Evolutionary conservation across 2,888 invertebrate genomes (phyloP), one percentile per base, ranked within the genome.

Genomic region (Ormia ochracea): DNA sequence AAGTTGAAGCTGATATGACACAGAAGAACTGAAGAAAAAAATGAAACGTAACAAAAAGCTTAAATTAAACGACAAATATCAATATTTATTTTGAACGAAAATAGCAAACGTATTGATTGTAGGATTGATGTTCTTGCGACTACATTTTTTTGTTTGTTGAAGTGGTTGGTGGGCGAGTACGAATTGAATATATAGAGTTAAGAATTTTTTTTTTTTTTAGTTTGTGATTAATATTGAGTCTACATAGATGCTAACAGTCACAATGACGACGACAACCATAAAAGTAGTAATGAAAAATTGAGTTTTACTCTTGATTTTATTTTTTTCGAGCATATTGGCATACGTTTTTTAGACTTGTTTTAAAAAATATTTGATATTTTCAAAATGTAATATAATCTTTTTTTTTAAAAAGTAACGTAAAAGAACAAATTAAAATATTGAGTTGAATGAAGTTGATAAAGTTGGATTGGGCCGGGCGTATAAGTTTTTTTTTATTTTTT

Each of bases 251-350:
- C 83, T 85, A 85, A 84, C 85, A 85, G 83, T 84, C 85, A 85
- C 84, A 84, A 82, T 84, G 85, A 84, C 83, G 85, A 84, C 81
- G 80, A 76, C 80, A 80, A 76, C 76, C 76, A 76, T 80, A 85
- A 85, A 85, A 85, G 85, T 84, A 85, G 85, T 85, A 85, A 85
- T 85, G 85, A 85, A 85, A 85, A 85, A 85, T 83, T 82, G 78
- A 79, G 76, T 82, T 78, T 78, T 74, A 73, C 63, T 74, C 68
- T 56, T 59, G 50, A 75, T 59, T 43, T 31, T 74, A 66, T 43
- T 14, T n/a, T 58, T 66, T 69, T 50, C 61, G 54, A 61, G 38
- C 63, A 50, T 54, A 58, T 59, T 66, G 45, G 48, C 21, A 76
- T 48, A 74, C 58, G 80, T 69, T 76, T 70, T 50, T 41, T 74